Evolutionary conservation across 1,140 invertebrate species (phyloP).

Genomic region (Orius laevigatus): DNA sequence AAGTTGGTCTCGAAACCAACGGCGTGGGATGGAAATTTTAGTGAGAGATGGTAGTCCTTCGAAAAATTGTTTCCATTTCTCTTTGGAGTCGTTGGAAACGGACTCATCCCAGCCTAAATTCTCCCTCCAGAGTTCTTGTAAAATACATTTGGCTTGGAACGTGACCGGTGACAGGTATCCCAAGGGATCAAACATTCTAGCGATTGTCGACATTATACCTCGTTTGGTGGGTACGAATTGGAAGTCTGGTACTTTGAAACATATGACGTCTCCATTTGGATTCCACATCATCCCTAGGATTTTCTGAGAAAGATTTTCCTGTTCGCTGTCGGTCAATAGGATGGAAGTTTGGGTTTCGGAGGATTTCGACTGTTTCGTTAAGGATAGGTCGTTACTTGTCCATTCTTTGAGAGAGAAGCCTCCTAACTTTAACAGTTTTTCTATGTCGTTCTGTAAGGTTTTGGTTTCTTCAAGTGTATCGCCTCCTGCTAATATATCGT

Average conservation of each 20-base stretch:
- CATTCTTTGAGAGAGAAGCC: conserved; percentile 8
- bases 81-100: conserved; percentile 12
- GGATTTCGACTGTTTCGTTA: not conserved
- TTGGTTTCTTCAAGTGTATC: conserved; percentile 15
- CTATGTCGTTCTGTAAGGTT: conserved; percentile 16
- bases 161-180: conserved; percentile 22
- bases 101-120: conserved; percentile 24
- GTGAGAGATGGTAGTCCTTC: not conserved
- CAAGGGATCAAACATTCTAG: conserved; percentile 24
- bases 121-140: conserved; percentile 22
- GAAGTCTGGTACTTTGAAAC: not conserved
- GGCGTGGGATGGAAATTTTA: not conserved
- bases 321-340: not conserved
- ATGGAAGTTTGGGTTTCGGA: not conserved
- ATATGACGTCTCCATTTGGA: not conserved
- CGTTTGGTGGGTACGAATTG: conserved; percentile 14
- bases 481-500: conserved; percentile 27
- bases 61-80: not conserved
- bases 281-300: conserved; percentile 2
- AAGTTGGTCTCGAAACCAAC: not conserved
- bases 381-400: not conserved
- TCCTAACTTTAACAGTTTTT: conserved; percentile 10
- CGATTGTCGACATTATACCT: conserved; percentile 18
- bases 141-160: conserved; percentile 20
- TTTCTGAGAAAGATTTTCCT: not conserved